Evolutionary conservation across 1,140 invertebrate genomes (phyloP), one percentile per base, ranked within the genome.

Genomic region (Anoplophora glabripennis): DNA sequence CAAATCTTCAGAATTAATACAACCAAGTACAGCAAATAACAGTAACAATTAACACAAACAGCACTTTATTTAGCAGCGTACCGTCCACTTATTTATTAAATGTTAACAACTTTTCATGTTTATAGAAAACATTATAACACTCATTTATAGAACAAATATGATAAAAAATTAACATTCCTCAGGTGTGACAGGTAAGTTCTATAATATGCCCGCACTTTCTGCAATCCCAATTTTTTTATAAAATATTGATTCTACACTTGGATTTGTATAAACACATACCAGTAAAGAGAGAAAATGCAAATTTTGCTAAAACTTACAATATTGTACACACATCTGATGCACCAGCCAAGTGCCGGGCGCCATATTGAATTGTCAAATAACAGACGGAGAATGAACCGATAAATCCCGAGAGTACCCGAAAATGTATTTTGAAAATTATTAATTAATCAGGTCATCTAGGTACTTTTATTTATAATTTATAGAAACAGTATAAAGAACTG

Each of bases 131-230:
- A 36, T 34, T 45, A 38, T 42, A 45, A 53, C 17, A 28, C 36
- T 28, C 52, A 15, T 33, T 47, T 57, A 12, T 37, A 46, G 57
- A 52, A 37, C 55, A 47, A 49, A 53, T 28, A 28, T 28, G 21
- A 28, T 28, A 28, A 61, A 56, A 61, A 56, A 61, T 57, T 57
- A 52, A 53, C 59, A 61, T 61, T 61, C 59, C 59, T 61, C 59
- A 61, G 59, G 59, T 61, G 59, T 44, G 59, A 42, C 33, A 28
- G n/a, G 21, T 45, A 42, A 45, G 21, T 28, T 28, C 21, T 28
- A 28, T 28, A 28, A 3, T 2, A 28, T 28, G 21, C 21, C 21
- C 21, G 21, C 21, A 28, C 21, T 28, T 28, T 28, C 2, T 28
- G 21, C 5, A 28, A 28, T 28, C 21, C 21, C 21, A 28, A 28